Base-by-base conservation (phyloP, 1,140 invertebrate genomes). In the Chionoecetes opilio region DNA sequence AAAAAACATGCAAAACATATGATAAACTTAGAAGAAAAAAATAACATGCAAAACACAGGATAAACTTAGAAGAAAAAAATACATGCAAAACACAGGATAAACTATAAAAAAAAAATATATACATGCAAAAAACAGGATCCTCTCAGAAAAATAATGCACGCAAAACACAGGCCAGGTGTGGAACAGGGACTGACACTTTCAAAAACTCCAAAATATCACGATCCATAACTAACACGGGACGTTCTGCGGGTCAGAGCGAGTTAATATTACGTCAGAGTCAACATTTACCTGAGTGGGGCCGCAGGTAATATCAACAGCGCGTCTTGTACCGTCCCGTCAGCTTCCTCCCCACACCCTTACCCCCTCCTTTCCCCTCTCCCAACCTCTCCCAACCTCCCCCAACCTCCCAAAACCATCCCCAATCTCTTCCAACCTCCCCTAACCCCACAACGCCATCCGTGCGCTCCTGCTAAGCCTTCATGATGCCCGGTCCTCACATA, bases 261-360 rank as follows among this genome's bases (percentile, higher is more conserved):
- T n/a, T 17, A 75, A 75, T 75, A 75, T 75, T 75, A 75, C 63
- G 63, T 75, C 63, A 75, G 63, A 75, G 63, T 75, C 63, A 75
- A 75, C 63, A 75, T 75, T 75, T 75, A 75, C 63, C 63, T 75
- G 63, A 75, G 63, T 75, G 63, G 8, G n/a, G 63, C 63, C 63
- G 63, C 63, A 75, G 63, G 63, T 75, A 75, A 75, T 75, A 75
- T 75, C 63, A 75, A 75, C 63, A 75, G 0, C 6, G 63, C 21
- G n/a, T 75, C 21, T 75, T n/a, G 21, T 14, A 14, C 63, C 21
- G 26, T n/a, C 11, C 63, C 63, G 63, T 75, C 63, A 75, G 63
- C 63, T 26, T 75, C 63, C 63, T 46, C 14, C 41, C 41, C 41
- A 46, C 5, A 46, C 5, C 41, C 41, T 8, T 8, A 5, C 41